Evolutionary conservation across 2,888 invertebrate genomes (phyloP), one percentile per base, ranked within the genome.

Genomic region (Lasius platythorax): DNA sequence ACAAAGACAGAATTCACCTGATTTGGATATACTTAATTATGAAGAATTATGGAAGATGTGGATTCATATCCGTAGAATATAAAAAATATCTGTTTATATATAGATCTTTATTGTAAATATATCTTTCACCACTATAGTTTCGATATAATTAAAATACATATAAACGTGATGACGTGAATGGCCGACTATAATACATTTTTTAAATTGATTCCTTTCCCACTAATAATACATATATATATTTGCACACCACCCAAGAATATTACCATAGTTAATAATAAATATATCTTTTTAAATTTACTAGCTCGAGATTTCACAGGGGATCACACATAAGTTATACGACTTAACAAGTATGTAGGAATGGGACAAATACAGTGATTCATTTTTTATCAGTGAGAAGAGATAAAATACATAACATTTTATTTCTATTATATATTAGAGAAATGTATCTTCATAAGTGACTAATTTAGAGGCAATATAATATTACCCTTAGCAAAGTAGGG

Each of bases 1-100:
- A 43, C 56, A 33, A 70, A 0, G 18, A 63, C 37, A 4, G 4
- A 53, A 6, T 37, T 63, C 82, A 56, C 78, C 87, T 64, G 76
- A 82, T 68, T 85, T 90, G 8, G 50, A 85, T 82, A 90, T 93
- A 87, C 93, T 92, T 2, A 61, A 89, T 74, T 94, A 93, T 50
- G 83, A 93, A 78, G 87, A 91, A 53, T 83, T 93, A 78, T 83
- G 92, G 53, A 91, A 88, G 89, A 91, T 88, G 70, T 70, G 68
- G 40, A 70, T 68, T 18, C 3, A 70, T 5, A 6, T 30, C 1
- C 3, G 4, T 53, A 53, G n/a, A 53, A 53, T 78, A 15, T 56
- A 68, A 67, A 15, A 40, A 56, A 76, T 64, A 46, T 43, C 50
- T 43, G 61, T 18, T 40, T 82, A 15, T 84, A 84, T 64, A 76